phyloP scores from a whole-genome alignment of 2,797 vertebrate genomes.

The Tokudaia tokunoshimensis region DNA sequence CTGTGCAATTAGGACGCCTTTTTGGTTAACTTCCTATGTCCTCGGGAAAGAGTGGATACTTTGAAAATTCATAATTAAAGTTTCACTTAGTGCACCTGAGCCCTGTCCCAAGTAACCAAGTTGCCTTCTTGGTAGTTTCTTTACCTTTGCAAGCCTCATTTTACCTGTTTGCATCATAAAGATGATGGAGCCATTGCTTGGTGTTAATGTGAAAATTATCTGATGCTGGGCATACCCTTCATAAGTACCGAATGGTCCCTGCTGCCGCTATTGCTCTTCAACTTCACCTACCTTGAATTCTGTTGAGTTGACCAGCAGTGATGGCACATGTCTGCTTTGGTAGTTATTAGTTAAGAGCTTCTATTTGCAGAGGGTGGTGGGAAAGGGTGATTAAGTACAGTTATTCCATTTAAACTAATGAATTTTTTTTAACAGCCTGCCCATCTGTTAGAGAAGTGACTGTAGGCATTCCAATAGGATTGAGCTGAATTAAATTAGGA shows the following conservation, averaged over 20 bases:
- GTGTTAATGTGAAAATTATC: not conserved
- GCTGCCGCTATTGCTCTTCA: no score
- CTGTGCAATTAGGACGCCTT: not conserved
- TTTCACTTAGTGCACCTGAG: not conserved
- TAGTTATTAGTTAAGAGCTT: constrained; percentile 53
- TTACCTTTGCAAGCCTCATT: not conserved
- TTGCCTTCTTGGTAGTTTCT: not conserved
- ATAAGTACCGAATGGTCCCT: not conserved
- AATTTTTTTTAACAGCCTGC: constrained; percentile 52
- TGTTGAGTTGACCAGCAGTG: not conserved
- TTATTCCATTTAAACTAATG: constrained; percentile 75
- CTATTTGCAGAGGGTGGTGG: constrained; percentile 4
- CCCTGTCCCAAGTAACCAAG: not conserved
- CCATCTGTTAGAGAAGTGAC: constrained; percentile 79
- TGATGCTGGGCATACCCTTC: no score
- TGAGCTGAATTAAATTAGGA: constrained; percentile 77
- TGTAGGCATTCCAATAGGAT: constrained; percentile 70
- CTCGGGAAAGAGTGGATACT: not conserved
- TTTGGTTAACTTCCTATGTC: not conserved
- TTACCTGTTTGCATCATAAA: not conserved
- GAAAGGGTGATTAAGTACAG: constrained; percentile 64
- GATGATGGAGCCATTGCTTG: not conserved
- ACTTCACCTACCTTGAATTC: not conserved
- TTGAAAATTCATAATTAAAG: not conserved
- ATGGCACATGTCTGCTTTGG: constrained; percentile 39